Conservation (phyloP, 2,113 vertebrate genomes). For the Podilymbus podiceps region DNA sequence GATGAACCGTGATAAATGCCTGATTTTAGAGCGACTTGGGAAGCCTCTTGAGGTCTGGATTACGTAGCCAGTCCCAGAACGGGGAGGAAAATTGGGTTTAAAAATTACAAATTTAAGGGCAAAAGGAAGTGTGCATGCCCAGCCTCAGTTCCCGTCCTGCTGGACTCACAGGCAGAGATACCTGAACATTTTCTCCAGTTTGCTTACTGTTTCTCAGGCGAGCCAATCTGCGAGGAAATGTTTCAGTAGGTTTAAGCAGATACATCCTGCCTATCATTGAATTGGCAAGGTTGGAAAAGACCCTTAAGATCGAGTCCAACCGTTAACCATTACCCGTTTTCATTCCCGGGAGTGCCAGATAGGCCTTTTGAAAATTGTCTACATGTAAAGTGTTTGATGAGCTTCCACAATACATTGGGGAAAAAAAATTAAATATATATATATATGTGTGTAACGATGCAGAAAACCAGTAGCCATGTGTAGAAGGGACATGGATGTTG, state of each 20-base stretch:
- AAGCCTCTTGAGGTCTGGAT: background rate
- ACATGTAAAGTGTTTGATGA: background rate
- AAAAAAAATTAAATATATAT: background rate
- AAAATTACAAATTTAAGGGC: background rate
- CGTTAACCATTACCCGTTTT: too few species aligned
- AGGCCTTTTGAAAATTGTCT: background rate
- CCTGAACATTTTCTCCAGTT: rapidly evolving
- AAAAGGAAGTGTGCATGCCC: background rate
- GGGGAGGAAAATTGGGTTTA: background rate
- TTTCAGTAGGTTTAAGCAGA: background rate
- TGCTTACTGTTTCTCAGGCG: background rate
- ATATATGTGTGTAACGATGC: background rate
- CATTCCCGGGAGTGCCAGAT: background rate
- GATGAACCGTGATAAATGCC: background rate
- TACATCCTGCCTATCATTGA: background rate
- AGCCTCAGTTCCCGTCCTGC: background rate
- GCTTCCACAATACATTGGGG: background rate
- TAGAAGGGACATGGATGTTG: background rate
- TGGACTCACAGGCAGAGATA: background rate
- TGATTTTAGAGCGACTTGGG: background rate
- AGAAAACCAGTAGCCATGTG: background rate
- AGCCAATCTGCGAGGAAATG: background rate
- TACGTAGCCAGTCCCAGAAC: background rate
- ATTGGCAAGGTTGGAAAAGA: too few species aligned
- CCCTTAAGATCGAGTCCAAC: too few species aligned